Conservation (phyloP, 2,797 vertebrate genomes). For the Agapornis canus region DNA sequence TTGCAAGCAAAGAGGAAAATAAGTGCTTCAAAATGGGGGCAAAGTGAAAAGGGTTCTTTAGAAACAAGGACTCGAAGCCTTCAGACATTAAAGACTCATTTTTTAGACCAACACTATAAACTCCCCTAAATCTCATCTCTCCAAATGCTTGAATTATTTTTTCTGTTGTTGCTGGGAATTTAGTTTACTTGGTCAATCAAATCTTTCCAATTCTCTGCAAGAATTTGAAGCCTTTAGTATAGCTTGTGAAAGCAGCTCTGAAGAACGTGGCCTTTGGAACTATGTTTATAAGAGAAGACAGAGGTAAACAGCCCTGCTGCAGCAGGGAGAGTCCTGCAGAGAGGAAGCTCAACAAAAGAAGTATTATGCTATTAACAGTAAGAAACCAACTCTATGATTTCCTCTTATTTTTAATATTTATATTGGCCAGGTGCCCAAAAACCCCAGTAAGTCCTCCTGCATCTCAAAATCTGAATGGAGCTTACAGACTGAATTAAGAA, state of each 20-base stretch:
- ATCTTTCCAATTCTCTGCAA: not conserved
- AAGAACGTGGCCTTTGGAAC: not conserved
- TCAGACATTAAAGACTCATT: constrained; percentile 9
- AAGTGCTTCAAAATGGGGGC: constrained; percentile 24
- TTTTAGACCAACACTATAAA: not conserved
- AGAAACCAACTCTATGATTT: constrained; percentile 41
- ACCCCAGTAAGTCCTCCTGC: not conserved
- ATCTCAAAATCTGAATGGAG: not conserved
- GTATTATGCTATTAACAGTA: constrained; percentile 24
- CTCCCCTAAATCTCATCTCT: not conserved
- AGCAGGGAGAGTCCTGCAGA: constrained; percentile 14
- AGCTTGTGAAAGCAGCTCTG: not conserved
- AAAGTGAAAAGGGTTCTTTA: constrained; percentile 18
- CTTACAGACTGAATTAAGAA: not conserved
- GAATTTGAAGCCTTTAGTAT: not conserved
- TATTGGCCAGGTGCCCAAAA: not conserved
- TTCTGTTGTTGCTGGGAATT: not conserved
- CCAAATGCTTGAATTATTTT: constrained; percentile 20
- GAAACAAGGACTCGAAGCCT: not conserved
- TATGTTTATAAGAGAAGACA: not conserved
- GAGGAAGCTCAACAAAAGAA: constrained; percentile 48
- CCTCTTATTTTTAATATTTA: constrained; percentile 26
- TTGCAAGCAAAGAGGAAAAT: constrained; percentile 48
- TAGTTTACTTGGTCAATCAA: constrained; percentile 6
- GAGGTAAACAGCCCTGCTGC: constrained; percentile 38